Conservation (phyloP, 2,888 invertebrate species). For the Alcis repandata region DNA sequence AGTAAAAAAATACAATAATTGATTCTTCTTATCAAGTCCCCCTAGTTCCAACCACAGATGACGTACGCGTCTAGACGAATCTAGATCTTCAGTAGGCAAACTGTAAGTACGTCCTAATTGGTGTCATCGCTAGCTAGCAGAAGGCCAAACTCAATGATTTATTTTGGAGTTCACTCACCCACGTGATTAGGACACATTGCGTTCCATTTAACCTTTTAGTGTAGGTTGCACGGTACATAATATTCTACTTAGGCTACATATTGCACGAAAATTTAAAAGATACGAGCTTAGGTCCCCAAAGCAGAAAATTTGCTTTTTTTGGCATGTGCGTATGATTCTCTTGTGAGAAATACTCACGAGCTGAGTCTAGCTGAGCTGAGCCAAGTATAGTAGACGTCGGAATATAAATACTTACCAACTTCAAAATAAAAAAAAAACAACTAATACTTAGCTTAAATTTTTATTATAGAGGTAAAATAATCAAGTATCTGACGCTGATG, state of each 20-base stretch:
- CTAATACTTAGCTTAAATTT: no score
- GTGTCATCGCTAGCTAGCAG: slow-evolving; percentile 40
- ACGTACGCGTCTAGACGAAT: slow-evolving; percentile 47
- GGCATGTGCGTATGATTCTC: no score
- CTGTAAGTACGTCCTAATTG: slow-evolving; percentile 48
- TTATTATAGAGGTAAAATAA: no score
- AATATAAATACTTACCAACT: no score
- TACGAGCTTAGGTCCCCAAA: no score
- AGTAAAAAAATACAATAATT: no score
- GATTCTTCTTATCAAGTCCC: neutral
- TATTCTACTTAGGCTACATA: neutral
- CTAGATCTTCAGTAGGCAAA: slow-evolving; percentile 37
- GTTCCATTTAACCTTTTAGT: slow-evolving; percentile 44
- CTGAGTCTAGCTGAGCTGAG: no score
- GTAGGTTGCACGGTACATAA: neutral
- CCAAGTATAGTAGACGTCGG: no score
- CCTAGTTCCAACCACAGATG: slow-evolving; percentile 24
- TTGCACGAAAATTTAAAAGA: no score
- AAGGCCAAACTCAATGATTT: slow-evolving; percentile 60
- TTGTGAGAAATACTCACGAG: no score
- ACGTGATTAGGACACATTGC: slow-evolving; percentile 56
- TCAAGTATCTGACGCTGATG: neutral
- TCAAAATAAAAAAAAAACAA: no score
- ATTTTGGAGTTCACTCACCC: slow-evolving; percentile 67
- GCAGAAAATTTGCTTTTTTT: no score